These are phyloP conservation scores for Gonioctena quinquepunctata DNA, from an alignment of 1,140 invertebrate genomes.

Conservation along the genomic window DNA sequence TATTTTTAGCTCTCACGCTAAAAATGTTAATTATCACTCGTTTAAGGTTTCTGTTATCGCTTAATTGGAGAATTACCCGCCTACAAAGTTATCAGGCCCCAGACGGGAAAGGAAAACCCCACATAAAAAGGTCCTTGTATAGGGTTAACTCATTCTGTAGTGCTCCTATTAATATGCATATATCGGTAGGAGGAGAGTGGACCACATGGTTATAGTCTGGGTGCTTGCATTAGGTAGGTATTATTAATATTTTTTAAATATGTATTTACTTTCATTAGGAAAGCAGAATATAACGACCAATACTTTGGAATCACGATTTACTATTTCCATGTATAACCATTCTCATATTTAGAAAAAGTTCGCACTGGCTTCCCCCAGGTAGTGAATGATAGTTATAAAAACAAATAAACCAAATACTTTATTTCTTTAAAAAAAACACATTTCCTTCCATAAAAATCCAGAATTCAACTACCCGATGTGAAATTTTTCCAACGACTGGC, in stretches of 20 bases:
- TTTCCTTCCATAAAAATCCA: no score
- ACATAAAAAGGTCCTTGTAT: background rate
- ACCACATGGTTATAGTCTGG: background rate
- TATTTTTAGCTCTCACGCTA: background rate
- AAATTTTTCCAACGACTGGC: no score
- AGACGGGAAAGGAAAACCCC: background rate
- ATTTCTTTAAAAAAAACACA: no score
- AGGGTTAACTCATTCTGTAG: conserved; percentile 4
- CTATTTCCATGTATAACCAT: no score
- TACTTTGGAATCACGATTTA: no score
- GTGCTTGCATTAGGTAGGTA: background rate
- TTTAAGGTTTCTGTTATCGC: background rate
- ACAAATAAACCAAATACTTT: no score
- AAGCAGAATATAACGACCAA: no score
- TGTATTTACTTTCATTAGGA: no score
- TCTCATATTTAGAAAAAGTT: no score
- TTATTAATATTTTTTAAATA: background rate
- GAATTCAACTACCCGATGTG: no score
- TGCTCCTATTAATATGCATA: background rate
- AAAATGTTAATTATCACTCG: background rate
- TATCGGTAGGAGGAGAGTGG: background rate
- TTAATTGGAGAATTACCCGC: background rate
- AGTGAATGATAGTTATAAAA: no score
- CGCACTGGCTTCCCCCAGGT: no score
- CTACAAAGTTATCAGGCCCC: background rate